phyloP scores from a whole-genome alignment of 1,140 invertebrate species.

The Halotydeus destructor region DNA sequence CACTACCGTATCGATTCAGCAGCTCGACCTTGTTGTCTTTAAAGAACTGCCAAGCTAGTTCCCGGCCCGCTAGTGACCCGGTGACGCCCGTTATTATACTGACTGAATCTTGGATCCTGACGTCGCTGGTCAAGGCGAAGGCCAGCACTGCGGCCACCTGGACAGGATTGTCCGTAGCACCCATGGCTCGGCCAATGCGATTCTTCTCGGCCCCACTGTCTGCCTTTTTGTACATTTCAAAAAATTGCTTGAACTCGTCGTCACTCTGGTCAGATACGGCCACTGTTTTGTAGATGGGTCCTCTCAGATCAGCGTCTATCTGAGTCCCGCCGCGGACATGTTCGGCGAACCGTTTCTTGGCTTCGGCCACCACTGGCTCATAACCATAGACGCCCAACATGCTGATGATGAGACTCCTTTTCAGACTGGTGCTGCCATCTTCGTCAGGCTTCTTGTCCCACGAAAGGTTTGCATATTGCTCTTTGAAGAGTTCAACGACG shows the following conservation, averaged over 20 bases:
- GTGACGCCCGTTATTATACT: slow-evolving; percentile 67
- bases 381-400: slow-evolving; percentile 60
- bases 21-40: slow-evolving; percentile 57
- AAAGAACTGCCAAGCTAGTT: slow-evolving; percentile 72
- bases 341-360: slow-evolving; percentile 39
- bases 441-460: slow-evolving; percentile 32
- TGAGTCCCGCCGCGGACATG: slow-evolving; percentile 36
- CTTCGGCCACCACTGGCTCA: slow-evolving; percentile 46
- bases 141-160: slow-evolving; percentile 52
- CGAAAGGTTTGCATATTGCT: slow-evolving; percentile 43
- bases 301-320: slow-evolving; percentile 67
- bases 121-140: slow-evolving; percentile 53
- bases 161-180: slow-evolving; percentile 42
- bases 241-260: slow-evolving; percentile 12
- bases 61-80: slow-evolving; percentile 45
- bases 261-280: slow-evolving; percentile 34
- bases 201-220: slow-evolving; percentile 84
- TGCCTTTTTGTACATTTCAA: slow-evolving; percentile 50
- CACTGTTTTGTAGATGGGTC: slow-evolving; percentile 64
- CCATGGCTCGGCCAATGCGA: slow-evolving; percentile 56
- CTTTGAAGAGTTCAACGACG: slow-evolving; percentile 41
- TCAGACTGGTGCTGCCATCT: slow-evolving; percentile 52
- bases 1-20: slow-evolving; percentile 51
- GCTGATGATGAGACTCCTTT: slow-evolving; percentile 57
- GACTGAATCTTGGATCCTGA: slow-evolving; percentile 68